A percentile compares a stretch with the other conserved stretches of the same genome.
Conservation (phyloP, 1,140 invertebrate genomes). For the Aplysia californica region DNA sequence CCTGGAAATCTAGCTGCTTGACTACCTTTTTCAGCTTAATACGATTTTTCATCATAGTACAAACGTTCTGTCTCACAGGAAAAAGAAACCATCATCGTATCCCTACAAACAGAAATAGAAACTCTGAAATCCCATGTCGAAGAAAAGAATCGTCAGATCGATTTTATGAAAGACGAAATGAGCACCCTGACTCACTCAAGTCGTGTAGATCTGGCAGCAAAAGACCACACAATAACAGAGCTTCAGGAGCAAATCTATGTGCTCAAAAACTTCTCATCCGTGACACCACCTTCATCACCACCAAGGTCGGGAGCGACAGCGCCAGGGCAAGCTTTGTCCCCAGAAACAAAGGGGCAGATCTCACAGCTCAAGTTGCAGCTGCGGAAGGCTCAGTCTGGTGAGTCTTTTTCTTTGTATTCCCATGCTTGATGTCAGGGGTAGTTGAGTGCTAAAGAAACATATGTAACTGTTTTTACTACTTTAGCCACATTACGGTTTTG, state of each 20-base stretch:
- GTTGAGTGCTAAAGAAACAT: too few species aligned
- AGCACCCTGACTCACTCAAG: background rate
- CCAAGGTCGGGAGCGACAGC: too few species aligned
- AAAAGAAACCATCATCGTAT: slow-evolving; percentile 22
- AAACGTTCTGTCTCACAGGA: too few species aligned
- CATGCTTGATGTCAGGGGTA: too few species aligned
- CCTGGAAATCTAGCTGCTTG: too few species aligned
- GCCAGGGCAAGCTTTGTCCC: slow-evolving; percentile 27
- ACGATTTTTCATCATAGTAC: too few species aligned
- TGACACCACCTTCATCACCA: background rate
- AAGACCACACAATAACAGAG: background rate
- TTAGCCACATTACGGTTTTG: too few species aligned
- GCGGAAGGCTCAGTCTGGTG: slow-evolving; percentile 45
- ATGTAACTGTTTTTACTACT: too few species aligned
- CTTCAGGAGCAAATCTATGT: slow-evolving; percentile 12
- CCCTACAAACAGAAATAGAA: slow-evolving; percentile 15
- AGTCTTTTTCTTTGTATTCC: background rate
- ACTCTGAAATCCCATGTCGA: background rate
- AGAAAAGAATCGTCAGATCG: background rate
- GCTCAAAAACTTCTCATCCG: slow-evolving; percentile 15
- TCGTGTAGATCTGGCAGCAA: background rate
- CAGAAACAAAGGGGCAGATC: slow-evolving; percentile 47
- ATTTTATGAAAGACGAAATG: slow-evolving; percentile 5
- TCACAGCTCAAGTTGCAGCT: slow-evolving; percentile 47
- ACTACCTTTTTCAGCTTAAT: too few species aligned